A percentile compares a stretch with the other conserved stretches of the same genome.
Conservation (phyloP, 2,113 vertebrate genomes). For the Aphyosemion australe region DNA sequence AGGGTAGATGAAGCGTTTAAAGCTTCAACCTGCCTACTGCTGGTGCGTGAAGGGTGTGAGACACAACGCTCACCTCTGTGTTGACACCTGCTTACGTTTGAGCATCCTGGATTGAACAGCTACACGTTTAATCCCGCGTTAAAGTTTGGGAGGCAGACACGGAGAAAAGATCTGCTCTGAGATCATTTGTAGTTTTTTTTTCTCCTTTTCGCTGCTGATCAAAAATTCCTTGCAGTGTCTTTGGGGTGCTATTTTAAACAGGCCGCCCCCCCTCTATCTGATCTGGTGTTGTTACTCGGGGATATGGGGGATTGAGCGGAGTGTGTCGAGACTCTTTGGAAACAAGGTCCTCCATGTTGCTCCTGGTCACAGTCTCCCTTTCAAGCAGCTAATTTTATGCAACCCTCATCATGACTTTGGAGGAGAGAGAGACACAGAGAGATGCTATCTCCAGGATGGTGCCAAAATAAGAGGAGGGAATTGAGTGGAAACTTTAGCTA, state of each 20-base stretch:
- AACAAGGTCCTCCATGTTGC: constrained; percentile 70
- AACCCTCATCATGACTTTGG: constrained; percentile 66
- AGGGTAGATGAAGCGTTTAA: constrained; percentile 64
- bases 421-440: constrained; percentile 50
- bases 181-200: constrained; percentile 34
- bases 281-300: constrained; percentile 61
- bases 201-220: constrained; percentile 36
- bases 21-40: constrained; percentile 54
- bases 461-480: constrained; percentile 63
- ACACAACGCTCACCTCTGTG: constrained; percentile 51
- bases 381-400: constrained; percentile 74
- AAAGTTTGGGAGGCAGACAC: constrained; percentile 29
- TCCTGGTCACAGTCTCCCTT: constrained; percentile 69
- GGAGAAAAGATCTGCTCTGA: constrained; percentile 35
- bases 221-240: constrained; percentile 66
- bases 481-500: constrained; percentile 66
- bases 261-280: constrained; percentile 55
- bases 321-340: constrained; percentile 67
- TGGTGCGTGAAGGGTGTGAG: constrained; percentile 45
- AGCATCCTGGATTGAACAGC: constrained; percentile 21
- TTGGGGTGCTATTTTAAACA: constrained; percentile 66
- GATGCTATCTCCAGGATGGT: constrained; percentile 67
- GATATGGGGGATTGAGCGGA: constrained; percentile 55
- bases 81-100: constrained; percentile 39
- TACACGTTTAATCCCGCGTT: constrained; percentile 7